Evolutionary conservation across 2,888 invertebrate species (phyloP), one percentile per base, ranked within the genome.

Genomic region (Amiota communis): DNA sequence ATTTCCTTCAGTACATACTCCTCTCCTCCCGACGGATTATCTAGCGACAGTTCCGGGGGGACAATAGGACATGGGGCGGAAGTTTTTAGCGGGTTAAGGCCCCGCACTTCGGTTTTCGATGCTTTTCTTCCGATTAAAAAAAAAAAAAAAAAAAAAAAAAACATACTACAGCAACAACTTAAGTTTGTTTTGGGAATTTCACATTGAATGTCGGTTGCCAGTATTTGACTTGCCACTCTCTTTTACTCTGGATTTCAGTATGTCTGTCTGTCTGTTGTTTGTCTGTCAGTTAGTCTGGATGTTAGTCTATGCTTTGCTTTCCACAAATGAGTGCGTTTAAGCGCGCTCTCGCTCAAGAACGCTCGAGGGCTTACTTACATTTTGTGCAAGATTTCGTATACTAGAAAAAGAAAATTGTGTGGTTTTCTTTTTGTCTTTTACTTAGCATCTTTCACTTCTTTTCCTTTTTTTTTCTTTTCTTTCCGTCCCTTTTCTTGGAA

Each of bases 361-460:
- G 53, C 67, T 68, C 47, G 23, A 51, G 67, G 67, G 51, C 20
- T 47, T 51, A 68, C 53, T 68, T 36, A 36, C 36, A 36, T 23
- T 53, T 51, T 23, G 20, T 67, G 10, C 46, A 49, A 17, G 49
- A 67, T 49, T 67, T n/a, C 51, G n/a, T 47, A 13, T 46, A 13
- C 23, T 68, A 10, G 49, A 53, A 20, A 11, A 23, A 57, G 56
- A 47, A 46, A 13, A 3, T 12, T 47, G 47, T 20, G 17, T 36
- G 46, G 23, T 61, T 64, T 72, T 47, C 36, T 9, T 23, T 59
- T 17, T 48, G 13, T 13, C 13, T 64, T 8, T n/a, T 73, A 74
- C 74, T 75, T 71, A 57, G 71, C 65, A 67, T 64, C 13, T 48
- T 71, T 70, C 46, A 12, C 47, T 48, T 47, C 9, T 8, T 57